Base-by-base conservation (phyloP, 2,888 invertebrate genomes). In the Neoaliturus tenellus region DNA sequence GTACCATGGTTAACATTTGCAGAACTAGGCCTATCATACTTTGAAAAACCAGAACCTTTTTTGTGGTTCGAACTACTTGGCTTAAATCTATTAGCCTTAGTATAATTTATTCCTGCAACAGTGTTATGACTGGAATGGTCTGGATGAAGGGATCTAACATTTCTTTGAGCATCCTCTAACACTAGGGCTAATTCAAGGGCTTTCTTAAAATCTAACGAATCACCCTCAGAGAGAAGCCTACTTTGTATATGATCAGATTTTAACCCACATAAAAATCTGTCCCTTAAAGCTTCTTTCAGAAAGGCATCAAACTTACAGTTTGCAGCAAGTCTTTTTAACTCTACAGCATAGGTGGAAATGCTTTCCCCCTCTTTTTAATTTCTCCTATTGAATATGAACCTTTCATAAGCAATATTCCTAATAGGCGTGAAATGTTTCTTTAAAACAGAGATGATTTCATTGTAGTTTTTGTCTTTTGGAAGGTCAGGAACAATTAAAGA, bases 341-440 rank as follows among this genome's bases (percentile, higher is more conserved):
- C 12, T n/a, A 48, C 48, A 25, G 55, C 33, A 31, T 67, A 67
- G n/a, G 28, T 35, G 20, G 31, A 31, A 31, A 67, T 67, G 17
- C 67, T 67, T 17, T 67, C 67, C 31, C 67, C 31, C 33, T 35
- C 35, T 31, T 31, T 3, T 67, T 67, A 33, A n/a, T 67, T 67
- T 67, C 31, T 31, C 33, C 33, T 67, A n/a, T 67, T 31, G 31
- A 67, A 67, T 1, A 67, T 12, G 33, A 67, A 67, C 67, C 67
- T 67, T n/a, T 67, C 67, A 67, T 67, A 33, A 17, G 55, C 23
- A 23, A 55, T 14, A 55, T 55, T 55, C 5, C 55, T 20, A 6
- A 23, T 55, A 2, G 23, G 23, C 2, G 23, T 25, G 23, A 23
- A 55, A 55, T 55, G 55, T 0, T 55, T 14, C 5, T 25, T 55